Evolutionary conservation across 2,888 invertebrate species (phyloP).

Genomic region (Salticus scenicus): DNA sequence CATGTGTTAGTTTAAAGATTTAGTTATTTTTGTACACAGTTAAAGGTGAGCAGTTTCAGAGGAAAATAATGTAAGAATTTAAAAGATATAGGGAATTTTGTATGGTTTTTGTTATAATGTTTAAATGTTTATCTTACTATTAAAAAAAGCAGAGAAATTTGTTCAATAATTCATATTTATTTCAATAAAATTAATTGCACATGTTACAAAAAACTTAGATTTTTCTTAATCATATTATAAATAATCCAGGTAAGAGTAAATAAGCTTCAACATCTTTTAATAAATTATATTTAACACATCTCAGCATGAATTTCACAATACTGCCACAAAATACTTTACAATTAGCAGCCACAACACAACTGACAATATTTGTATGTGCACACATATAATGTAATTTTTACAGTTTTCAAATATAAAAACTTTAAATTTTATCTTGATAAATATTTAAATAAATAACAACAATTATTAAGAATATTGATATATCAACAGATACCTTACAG

Average conservation of each 20-base stretch:
- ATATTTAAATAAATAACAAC: not conserved
- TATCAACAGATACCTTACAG: not conserved
- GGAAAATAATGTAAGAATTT: too few relatives aligned
- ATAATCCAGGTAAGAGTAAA: conserved; percentile 40
- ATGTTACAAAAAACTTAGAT: conserved; percentile 36
- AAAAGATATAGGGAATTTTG: too few relatives aligned
- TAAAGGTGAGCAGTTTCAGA: too few relatives aligned
- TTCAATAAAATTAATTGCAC: conserved; percentile 9
- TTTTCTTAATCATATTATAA: conserved; percentile 19
- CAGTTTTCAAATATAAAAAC: too few relatives aligned
- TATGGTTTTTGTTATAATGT: too few relatives aligned
- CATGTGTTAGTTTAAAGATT: too few relatives aligned
- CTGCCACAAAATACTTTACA: conserved; percentile 20
- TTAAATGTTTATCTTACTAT: too few relatives aligned
- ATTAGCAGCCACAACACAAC: not conserved
- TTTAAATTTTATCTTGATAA: too few relatives aligned
- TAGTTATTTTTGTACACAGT: too few relatives aligned
- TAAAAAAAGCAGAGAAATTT: not conserved
- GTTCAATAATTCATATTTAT: conserved; percentile 33
- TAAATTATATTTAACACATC: conserved; percentile 27
- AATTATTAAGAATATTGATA: not conserved
- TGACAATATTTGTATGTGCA: not conserved
- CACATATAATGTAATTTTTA: not conserved
- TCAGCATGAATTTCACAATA: not conserved
- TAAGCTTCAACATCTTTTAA: conserved; percentile 24